Evolutionary conservation across 2,113 vertebrate species (phyloP).

Genomic region (Ailuropoda melanoleuca): DNA sequence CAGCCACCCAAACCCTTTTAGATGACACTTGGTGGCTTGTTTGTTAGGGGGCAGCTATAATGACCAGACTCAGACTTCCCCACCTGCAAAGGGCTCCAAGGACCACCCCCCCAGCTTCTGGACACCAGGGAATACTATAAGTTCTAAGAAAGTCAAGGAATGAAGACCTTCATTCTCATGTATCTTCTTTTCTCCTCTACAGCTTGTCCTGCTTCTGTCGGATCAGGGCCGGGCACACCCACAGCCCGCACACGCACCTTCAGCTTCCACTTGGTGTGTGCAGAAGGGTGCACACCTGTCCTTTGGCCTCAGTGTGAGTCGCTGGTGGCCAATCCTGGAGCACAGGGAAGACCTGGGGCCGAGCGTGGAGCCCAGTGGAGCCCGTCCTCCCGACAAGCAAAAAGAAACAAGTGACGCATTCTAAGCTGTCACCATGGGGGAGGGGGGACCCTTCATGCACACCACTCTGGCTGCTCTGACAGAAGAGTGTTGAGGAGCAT

Average conservation of each 20-base stretch:
- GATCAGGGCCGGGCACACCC: background rate
- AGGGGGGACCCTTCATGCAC: too few relatives aligned
- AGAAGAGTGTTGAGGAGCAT: background rate
- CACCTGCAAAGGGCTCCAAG: background rate
- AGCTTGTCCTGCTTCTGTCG: background rate
- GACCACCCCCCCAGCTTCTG: background rate
- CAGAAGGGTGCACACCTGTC: too few relatives aligned
- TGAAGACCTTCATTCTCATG: background rate
- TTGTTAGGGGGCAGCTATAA: background rate
- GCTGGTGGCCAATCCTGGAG: background rate
- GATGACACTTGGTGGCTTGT: background rate
- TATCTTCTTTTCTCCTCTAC: background rate
- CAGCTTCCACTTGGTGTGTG: background rate
- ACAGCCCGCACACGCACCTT: background rate
- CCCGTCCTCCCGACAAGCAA: background rate
- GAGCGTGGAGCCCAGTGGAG: background rate
- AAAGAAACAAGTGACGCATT: background rate
- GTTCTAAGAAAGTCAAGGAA: background rate
- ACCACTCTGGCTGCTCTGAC: background rate
- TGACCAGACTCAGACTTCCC: background rate
- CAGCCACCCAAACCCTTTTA: background rate
- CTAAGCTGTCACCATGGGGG: background rate
- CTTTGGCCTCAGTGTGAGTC: background rate
- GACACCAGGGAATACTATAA: background rate
- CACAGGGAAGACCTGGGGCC: too few relatives aligned